Evolutionary conservation across 1,140 invertebrate species (phyloP), one percentile per base, ranked within the genome.

Genomic region (Spodoptera frugiperda): DNA sequence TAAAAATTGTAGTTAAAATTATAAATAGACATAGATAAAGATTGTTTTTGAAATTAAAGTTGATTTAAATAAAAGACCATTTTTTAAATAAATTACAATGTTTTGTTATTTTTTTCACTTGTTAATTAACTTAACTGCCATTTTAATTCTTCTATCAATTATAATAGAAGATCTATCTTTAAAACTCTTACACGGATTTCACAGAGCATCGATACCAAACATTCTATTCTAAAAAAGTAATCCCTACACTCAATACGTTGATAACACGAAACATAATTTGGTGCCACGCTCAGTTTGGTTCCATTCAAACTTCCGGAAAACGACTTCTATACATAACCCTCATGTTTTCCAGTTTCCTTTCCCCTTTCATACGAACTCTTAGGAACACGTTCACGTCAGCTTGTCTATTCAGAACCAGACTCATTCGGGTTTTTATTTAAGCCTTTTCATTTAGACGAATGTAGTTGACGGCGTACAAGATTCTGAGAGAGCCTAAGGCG

Each of bases 31-130:
- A 71, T 77, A 77, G 55, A 67, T 73, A 70, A 33, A 39, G 33
- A 75, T 78, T 76, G 74, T 71, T 78, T 83, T 81, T 83, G 61
- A 83, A 77, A 88, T 80, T 81, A 68, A 86, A 76, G 79, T 88
- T 88, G 84, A 82, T 86, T 87, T 87, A 79, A 90, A 87, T 89
- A 87, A 89, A 89, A 79, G 61, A 84, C 72, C 46, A 80, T 80
- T 82, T 86, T 85, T 82, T 76, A 73, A 79, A 48, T 1, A 2
- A 54, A 10, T 78, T 78, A 70, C n/a, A n/a, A n/a, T n/a, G n/a
- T n/a, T 57, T 15, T 68, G 75, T 81, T 76, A 63, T 71, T 57
- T 51, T 25, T 3, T 44, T 68, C 2, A 3, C 21, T 33, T n/a
- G 0, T 12, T 15, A 8, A 14, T 2, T 39, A 15, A 39, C 30